Base-by-base conservation (phyloP, 2,113 vertebrate genomes). In the Chloroceryle aenea region DNA sequence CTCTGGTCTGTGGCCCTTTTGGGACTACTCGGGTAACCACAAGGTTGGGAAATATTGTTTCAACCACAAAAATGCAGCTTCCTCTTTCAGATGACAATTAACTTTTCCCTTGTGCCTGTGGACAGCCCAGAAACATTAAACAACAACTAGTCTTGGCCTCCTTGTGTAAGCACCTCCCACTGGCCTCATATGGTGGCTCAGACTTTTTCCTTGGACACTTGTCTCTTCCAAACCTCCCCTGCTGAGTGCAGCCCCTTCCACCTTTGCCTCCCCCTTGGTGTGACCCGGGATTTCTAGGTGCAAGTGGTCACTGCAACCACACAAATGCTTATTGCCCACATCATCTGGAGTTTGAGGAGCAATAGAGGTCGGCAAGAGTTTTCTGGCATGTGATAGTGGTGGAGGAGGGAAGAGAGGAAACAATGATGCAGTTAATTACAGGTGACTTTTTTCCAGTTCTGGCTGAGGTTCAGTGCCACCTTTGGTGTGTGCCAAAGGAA, bases 141-240 rank as follows among this genome's bases (percentile, higher is more conserved):
- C 48, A 81, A 27, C 30, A 52, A 10, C 26, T 23, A 42, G 13
- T n/a, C 64, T 77, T 53, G 38, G 21, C 20, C 38, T 73, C 43
- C 53, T 85, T 52, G 8, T 69, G 30, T 38, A 34, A 68, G 34
- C 14, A 10, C 19, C 19, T 40, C 52, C 55, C 47, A 26, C 32
- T 8, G 1, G 11, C 21, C 2, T n/a, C 0, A 1, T 0, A 0
- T 1, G 5, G n/a, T 32, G 1, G 2, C 30, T 63, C 34, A 14
- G 48, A 50, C 19, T 17, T 85, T 34, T 56, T 67, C 30, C 22
- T 8, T 19, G 16, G 45, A 59, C 19, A 26, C 29, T 20, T 30
- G 19, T 26, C 26, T 64, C 26, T 68, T 64, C 56, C 52, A 66
- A 42, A 75, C 6, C 14, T 59, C 8, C 17, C 29, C 21, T 53